Percentiles rank a stretch among this genome's conserved stretches.
phyloP scores from a whole-genome alignment of 2,113 vertebrate species.

The Pedetes capensis region DNA sequence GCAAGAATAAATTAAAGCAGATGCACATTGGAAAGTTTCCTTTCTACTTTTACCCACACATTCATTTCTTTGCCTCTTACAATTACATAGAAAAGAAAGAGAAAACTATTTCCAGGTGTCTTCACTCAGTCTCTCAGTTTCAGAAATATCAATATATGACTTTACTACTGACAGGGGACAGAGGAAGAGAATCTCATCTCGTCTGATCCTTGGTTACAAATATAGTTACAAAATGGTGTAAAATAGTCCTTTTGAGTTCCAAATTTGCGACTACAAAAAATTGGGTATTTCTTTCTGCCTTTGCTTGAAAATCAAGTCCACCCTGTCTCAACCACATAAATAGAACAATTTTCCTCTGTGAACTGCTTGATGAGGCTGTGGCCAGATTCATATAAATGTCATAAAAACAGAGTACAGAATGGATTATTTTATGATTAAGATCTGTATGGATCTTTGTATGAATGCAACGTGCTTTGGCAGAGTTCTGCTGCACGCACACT shows the following conservation, averaged over 20 bases:
- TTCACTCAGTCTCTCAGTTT: conserved; percentile 55
- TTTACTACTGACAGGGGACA: conserved; percentile 56
- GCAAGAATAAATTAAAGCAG: conserved; percentile 71
- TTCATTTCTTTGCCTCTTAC: conserved; percentile 68
- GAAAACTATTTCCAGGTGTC: conserved; percentile 79
- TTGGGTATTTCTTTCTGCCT: conserved; percentile 66
- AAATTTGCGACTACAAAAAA: conserved; percentile 70
- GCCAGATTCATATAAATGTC: conserved; percentile 82
- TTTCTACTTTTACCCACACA: conserved; percentile 58
- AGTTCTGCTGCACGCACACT: conserved; percentile 71
- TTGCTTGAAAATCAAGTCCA: conserved; percentile 78
- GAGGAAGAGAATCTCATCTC: conserved; percentile 44
- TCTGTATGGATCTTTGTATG: conserved; percentile 81
- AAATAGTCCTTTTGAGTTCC: conserved; percentile 73
- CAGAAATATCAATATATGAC: conserved; percentile 49
- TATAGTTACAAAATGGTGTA: conserved; percentile 69
- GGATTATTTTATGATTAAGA: conserved; percentile 81
- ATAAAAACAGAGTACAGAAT: conserved; percentile 80
- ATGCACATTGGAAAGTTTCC: conserved; percentile 53
- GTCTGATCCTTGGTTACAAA: conserved; percentile 65
- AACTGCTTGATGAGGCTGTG: conserved; percentile 78
- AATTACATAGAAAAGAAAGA: conserved; percentile 55
- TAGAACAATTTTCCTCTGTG: conserved; percentile 81
- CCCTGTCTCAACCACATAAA: conserved; percentile 79
- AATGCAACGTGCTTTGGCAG: conserved; percentile 77